A percentile compares a stretch with the other conserved stretches of the same genome.
phyloP scores from a whole-genome alignment of 2,113 vertebrate genomes.

The Archilochus colubris region DNA sequence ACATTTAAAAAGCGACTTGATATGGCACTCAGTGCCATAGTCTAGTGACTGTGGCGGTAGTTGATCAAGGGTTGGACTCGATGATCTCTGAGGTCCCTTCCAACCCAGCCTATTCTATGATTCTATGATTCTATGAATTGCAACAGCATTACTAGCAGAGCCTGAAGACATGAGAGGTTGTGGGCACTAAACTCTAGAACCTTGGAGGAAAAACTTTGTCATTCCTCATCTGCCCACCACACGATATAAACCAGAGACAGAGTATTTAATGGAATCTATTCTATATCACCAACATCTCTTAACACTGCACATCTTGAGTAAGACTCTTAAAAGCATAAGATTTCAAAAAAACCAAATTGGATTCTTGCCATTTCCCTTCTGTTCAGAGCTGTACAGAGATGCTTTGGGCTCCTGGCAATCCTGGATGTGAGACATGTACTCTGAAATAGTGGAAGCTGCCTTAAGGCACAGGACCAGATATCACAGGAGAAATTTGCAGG shows the following conservation, averaged over 20 bases:
- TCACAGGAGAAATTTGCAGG: not conserved
- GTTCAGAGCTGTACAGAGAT: not conserved
- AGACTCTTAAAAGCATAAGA: not conserved
- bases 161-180: not conserved
- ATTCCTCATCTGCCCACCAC: not conserved
- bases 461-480: not conserved
- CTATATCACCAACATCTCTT: not conserved
- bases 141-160: not conserved
- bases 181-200: not conserved
- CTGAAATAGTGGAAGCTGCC: not conserved
- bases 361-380: not conserved
- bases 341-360: not conserved
- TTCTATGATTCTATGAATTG: too few relatives aligned
- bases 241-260: not conserved
- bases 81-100: too few relatives aligned
- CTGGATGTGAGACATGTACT: fast-evolving
- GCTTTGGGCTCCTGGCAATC: not conserved
- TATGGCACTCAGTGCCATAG: too few relatives aligned
- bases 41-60: too few relatives aligned
- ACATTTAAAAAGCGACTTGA: too few relatives aligned
- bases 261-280: not conserved
- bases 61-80: too few relatives aligned
- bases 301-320: not conserved
- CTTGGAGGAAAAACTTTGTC: not conserved
- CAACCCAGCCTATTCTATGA: too few relatives aligned